These are phyloP conservation scores for Strix occidentalis DNA, from an alignment of 2,797 vertebrate species.

Conservation along the genomic window DNA sequence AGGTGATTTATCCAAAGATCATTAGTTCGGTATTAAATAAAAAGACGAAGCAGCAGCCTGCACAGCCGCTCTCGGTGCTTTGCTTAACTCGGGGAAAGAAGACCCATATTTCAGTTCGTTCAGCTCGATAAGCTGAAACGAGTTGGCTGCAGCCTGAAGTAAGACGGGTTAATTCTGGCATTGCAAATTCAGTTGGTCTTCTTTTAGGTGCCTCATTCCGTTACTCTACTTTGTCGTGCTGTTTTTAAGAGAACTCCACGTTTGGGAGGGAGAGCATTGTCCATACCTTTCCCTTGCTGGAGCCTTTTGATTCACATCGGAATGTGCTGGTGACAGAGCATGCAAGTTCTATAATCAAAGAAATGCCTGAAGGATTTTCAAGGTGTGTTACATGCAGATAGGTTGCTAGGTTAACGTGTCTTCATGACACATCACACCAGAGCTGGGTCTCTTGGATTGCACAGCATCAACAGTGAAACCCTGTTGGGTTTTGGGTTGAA, in stretches of 20 bases:
- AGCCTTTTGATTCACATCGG: background rate
- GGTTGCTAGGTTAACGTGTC: background rate
- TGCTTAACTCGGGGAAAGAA: background rate
- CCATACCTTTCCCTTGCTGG: background rate
- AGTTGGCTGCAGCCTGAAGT: background rate
- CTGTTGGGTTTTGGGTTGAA: background rate
- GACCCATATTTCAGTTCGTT: background rate
- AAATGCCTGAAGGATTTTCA: background rate
- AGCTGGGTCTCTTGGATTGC: background rate
- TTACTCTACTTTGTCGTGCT: background rate
- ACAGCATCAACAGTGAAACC: background rate
- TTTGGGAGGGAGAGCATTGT: background rate
- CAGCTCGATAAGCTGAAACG: background rate
- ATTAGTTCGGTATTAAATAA: background rate
- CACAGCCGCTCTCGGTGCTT: background rate
- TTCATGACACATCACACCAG: background rate
- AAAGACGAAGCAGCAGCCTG: background rate
- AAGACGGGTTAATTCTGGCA: background rate
- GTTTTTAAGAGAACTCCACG: background rate
- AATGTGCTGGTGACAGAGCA: background rate
- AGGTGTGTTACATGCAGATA: background rate
- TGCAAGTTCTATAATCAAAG: background rate
- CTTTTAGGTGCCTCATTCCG: background rate
- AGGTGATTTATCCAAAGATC: background rate
- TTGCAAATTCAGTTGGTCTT: background rate